Base-by-base conservation (phyloP, 2,888 invertebrate species). In the Caenorhabditis auriculariae region DNA sequence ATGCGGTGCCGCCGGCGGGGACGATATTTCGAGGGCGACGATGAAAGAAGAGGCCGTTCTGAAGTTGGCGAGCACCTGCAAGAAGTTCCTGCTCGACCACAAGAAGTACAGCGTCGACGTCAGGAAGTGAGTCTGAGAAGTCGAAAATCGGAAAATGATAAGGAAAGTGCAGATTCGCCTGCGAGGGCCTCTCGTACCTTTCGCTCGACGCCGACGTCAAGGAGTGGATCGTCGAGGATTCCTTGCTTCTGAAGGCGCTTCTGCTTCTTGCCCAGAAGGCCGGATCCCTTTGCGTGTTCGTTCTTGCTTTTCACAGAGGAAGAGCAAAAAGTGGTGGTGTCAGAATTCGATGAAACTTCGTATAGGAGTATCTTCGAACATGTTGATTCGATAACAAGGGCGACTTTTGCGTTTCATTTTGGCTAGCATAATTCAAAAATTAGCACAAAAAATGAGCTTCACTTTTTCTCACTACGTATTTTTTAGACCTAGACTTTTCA, bases 171-270 rank as follows among this genome's bases (percentile, higher is more conserved):
- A 72, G 77, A 63, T 79, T 77, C 43, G 79, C 79, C 7, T 79
- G 79, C 43, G 80, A 80, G 54, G 80, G 76, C n/a, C 86, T 98
- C 4, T 93, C 95, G 0, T 98, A 95, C 82, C 85, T 98, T 5
- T 93, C 95, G 0, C 86, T 98, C 54, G 96, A 99, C 85, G 98
- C 94, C 9, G 96, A 98, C 83, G 93, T 98, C 0, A 98, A 98
- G 82, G 96, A 98, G 82, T 93, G 92, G 82, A 83, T 99, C 37
- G 88, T 93, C 43, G 90, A 91, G 81, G 95, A 98, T 81, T 87
- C 79, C 81, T 70, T 88, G 19, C 91, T 93, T 1, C 85, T 98
- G 51, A 60, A 69, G 55, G 70, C 73, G 4, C 54, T 73, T 2
- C 63, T 73, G 5, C 44, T 62, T 21, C 54, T 73, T 17, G 73